Evolutionary conservation across 1,140 invertebrate genomes (phyloP), one percentile per base, ranked within the genome.

Genomic region (roundworm (Caenorhabditis elegans)): DNA sequence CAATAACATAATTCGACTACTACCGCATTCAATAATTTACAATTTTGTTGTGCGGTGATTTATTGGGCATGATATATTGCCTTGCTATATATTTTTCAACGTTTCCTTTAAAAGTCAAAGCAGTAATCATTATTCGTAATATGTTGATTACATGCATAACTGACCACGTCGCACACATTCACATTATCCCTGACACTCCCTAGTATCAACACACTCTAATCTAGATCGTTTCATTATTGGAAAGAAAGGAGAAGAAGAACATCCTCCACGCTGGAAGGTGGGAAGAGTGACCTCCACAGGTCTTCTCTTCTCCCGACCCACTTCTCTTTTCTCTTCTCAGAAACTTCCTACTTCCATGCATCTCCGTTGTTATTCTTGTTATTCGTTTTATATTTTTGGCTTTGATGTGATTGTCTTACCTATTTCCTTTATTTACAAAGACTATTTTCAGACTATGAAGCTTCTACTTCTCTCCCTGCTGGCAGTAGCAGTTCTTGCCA

Each of bases 361-460:
- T 46, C 46, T 43, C 5, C 13, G 28, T 24, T 51, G 49, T 60
- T 60, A 46, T 43, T 76, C 36, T 76, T n/a, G n/a, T n/a, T n/a
- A n/a, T n/a, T n/a, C n/a, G n/a, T n/a, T n/a, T n/a, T n/a, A n/a
- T n/a, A n/a, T n/a, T n/a, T n/a, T n/a, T n/a, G n/a, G n/a, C n/a
- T n/a, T n/a, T n/a, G n/a, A n/a, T n/a, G n/a, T n/a, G n/a, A n/a
- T n/a, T n/a, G n/a, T n/a, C n/a, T n/a, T n/a, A n/a, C n/a, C n/a
- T n/a, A n/a, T n/a, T n/a, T n/a, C n/a, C n/a, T n/a, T n/a, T 53
- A 11, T 48, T 6, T n/a, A 49, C 47, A 19, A 49, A 49, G n/a
- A 2, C 47, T 49, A 19, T 49, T 60, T 60, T 60, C 53, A 60
- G 53, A 13, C 28, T 13, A 79, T 79, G 77, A 79, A 55, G 51